Conservation (phyloP, 2,888 invertebrate genomes). For the Pristionchus exspectatus region DNA sequence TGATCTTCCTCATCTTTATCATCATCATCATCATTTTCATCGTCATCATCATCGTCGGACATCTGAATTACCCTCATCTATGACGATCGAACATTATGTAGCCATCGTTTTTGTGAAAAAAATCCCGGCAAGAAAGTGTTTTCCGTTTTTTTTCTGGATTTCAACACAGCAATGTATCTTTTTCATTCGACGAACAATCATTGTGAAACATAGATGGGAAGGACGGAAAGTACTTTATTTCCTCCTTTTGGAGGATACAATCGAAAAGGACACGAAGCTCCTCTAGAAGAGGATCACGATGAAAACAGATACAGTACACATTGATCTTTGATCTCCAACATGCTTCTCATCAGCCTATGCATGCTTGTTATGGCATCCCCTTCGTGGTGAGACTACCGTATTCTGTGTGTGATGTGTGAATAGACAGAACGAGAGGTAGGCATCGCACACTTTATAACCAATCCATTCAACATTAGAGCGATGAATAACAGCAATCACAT, state of each 20-base stretch:
- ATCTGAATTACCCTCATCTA: background rate
- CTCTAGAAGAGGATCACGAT: constrained; percentile 24
- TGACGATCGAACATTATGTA: background rate
- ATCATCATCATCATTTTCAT: background rate
- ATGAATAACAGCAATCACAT: constrained; percentile 39
- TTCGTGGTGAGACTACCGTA: constrained; percentile 27
- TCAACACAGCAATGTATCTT: no score
- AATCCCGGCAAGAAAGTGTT: no score
- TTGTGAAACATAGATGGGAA: background rate
- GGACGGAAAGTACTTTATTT: constrained; percentile 27
- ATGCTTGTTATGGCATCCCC: background rate
- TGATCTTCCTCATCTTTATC: background rate
- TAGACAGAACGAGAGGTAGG: constrained; percentile 31
- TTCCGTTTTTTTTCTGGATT: no score
- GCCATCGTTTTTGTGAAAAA: no score
- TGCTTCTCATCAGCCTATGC: background rate
- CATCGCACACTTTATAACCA: constrained; percentile 47
- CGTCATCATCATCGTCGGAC: constrained; percentile 21
- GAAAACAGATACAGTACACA: background rate
- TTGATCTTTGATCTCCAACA: constrained; percentile 36
- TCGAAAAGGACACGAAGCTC: background rate
- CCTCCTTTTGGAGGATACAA: constrained; percentile 10
- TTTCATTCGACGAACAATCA: background rate
- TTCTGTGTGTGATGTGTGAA: constrained; percentile 26
- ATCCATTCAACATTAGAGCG: constrained; percentile 49